Percentiles rank a stretch among this genome's conserved stretches.
These are phyloP conservation scores for Manis crassicaudata DNA, from an alignment of 2,797 vertebrate genomes.

Conservation along the genomic window DNA sequence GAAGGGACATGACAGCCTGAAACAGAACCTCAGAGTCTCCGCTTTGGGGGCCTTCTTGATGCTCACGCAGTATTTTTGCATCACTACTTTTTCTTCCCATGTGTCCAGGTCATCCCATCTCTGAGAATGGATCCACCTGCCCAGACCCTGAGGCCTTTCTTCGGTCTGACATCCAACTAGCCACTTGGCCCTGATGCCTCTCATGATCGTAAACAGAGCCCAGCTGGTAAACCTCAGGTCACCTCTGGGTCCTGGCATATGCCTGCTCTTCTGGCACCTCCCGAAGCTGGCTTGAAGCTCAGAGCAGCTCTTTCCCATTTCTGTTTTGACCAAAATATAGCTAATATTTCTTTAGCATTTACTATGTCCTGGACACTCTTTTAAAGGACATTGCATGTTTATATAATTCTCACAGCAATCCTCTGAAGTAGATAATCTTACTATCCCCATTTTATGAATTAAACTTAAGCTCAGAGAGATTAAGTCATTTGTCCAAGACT, in stretches of 20 bases:
- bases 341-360: background rate
- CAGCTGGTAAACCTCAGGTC: background rate
- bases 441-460: background rate
- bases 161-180: background rate
- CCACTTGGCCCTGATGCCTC: background rate
- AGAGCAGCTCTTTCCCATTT: background rate
- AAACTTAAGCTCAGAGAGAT: background rate
- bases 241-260: background rate
- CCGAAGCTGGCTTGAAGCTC: background rate
- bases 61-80: rapidly evolving
- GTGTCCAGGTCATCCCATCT: background rate
- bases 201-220: background rate
- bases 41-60: background rate
- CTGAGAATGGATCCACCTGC: background rate
- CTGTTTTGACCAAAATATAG: background rate
- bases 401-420: background rate
- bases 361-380: background rate
- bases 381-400: background rate
- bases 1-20: background rate
- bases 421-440: background rate
- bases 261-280: background rate
- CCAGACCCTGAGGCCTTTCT: background rate
- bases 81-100: background rate
- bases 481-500: background rate
- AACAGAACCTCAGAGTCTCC: rapidly evolving